Base-by-base conservation (phyloP, 2,888 invertebrate genomes). In the Ethmia dodecea region DNA sequence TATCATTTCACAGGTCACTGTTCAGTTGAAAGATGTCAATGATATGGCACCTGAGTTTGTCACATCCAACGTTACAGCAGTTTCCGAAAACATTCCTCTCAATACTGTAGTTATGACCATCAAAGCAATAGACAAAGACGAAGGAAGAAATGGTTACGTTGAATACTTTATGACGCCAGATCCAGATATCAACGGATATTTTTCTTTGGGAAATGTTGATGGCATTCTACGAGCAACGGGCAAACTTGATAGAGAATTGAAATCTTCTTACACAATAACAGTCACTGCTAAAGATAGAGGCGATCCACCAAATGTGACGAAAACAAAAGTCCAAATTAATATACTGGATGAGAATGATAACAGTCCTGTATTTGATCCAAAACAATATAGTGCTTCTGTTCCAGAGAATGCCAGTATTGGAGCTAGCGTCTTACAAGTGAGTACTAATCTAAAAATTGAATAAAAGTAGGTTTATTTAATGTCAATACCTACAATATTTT, bases 401-500 rank as follows among this genome's bases (percentile, higher is more conserved):
- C 94, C 95, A 0, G 98, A 98, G 83, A 96, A 97, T 73, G 94
- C 96, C n/a, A 94, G 94, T 48, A 94, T 97, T 49, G 98, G 97
- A 4, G 94, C 94, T 26, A 95, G 94, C 68, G 94, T 98, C 0
- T 73, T 97, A 25, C 94, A 95, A 88, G 94, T 93, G 74, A 73
- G 60, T 26, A 6, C 5, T 22, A 2, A 22, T 22, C n/a, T 22
- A 3, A n/a, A n/a, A 22, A 9, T 22, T 2, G n/a, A 8, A 18
- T 18, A 22, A 22, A 18, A 22, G 9, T 22, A 1, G 22, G n/a
- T n/a, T 22, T 9, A n/a, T 9, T 22, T n/a, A 22, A 8, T 22
- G 3, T n/a, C 22, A 2, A n/a, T 22, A 8, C 0, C 1, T n/a
- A 22, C 1, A 22, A 22, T 22, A 9, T 22, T 22, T 22, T 22